These are phyloP conservation scores for Lepidurus apus DNA, from an alignment of 1,140 invertebrate species.

Conservation along the genomic window DNA sequence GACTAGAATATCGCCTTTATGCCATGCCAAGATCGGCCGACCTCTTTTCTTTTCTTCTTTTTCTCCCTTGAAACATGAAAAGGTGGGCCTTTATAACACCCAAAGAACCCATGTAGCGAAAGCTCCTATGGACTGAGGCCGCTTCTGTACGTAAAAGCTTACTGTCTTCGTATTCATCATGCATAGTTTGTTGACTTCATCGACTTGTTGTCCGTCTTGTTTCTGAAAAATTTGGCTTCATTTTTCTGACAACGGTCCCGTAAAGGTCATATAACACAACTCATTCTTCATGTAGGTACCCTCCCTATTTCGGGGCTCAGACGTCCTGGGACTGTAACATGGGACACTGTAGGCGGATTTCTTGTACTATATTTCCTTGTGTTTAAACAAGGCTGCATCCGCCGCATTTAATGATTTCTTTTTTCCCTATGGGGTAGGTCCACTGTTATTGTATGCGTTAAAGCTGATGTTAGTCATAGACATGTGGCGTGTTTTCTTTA, in stretches of 20 bases:
- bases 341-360: too few relatives aligned
- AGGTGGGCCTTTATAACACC: neutral
- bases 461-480: too few relatives aligned
- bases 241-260: neutral
- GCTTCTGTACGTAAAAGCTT: neutral
- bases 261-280: neutral
- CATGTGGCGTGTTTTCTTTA: too few relatives aligned
- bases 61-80: neutral
- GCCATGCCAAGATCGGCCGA: neutral
- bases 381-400: too few relatives aligned
- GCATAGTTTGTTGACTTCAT: neutral
- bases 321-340: too few relatives aligned
- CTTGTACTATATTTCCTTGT: too few relatives aligned
- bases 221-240: neutral
- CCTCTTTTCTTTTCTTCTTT: neutral
- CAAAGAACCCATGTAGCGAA: neutral
- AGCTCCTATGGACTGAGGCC: neutral
- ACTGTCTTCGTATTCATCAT: neutral
- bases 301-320: too few relatives aligned
- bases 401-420: too few relatives aligned
- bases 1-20: neutral
- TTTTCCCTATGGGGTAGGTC: too few relatives aligned
- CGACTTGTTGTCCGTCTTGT: neutral
- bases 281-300: neutral
- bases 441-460: too few relatives aligned